Base-by-base conservation (phyloP, 2,888 invertebrate species). In the Drosophila demipolita region DNA sequence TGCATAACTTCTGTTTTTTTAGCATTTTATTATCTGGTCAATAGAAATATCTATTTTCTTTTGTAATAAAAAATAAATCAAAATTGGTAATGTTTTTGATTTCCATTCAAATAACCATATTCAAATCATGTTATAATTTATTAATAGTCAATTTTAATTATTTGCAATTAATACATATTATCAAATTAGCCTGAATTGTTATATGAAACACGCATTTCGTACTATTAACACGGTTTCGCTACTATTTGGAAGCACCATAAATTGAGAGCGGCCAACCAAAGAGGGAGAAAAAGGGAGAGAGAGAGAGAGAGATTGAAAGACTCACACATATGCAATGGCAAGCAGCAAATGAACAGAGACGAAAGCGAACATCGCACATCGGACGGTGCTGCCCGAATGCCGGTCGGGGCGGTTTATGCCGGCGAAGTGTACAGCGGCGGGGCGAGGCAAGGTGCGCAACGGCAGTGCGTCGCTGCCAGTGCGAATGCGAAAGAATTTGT, bases 401-500 rank as follows among this genome's bases (percentile, higher is more conserved):
- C 65, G 62, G 78, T 48, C 68, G 72, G 63, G 67, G 65, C 80
- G 80, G 80, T 61, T 59, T 54, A 38, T 11, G 48, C 26, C 60
- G 63, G 40, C 15, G 20, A 33, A 48, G 40, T 40, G 26, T 26
- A 2, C 26, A 68, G 45, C 32, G 45, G 33, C 58, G 26, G 29
- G 36, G 38, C 26, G 23, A 23, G 20, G 48, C 53, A 69, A 53
- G 64, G 75, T 38, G 60, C 61, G 52, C n/a, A 52, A 48, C 54
- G 53, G 57, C 62, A 15, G 12, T n/a, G 57, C 57, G 66, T 50
- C 54, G 79, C 59, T 65, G 71, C 42, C 79, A 69, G 71, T 87
- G 86, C 84, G 71, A 85, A 82, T 80, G 86, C 79, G 78, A 87
- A 82, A 82, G 85, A 90, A 83, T 83, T 86, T 73, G 65, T 92